Evolutionary conservation across 2,888 invertebrate species (phyloP).

Genomic region (Bhutanitis thaidina): DNA sequence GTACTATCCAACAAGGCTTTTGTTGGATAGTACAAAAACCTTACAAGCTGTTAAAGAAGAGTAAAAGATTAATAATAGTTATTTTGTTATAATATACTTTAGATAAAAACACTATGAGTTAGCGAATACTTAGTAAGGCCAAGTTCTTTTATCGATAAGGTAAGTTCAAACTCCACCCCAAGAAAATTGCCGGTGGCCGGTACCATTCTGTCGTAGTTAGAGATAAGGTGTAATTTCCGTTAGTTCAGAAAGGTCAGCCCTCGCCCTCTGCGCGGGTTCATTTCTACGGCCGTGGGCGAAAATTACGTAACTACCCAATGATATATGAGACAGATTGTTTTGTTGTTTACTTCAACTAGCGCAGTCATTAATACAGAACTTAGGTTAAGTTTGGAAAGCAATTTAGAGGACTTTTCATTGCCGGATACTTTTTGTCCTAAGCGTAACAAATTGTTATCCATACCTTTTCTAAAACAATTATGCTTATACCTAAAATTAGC

Average conservation of each 20-base stretch:
- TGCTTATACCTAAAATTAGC: too few species aligned
- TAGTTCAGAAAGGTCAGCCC: slow-evolving; percentile 29
- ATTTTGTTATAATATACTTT: too few species aligned
- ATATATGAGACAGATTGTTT: neutral
- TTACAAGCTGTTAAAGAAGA: too few species aligned
- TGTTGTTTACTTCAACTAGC: neutral
- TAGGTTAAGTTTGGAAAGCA: neutral
- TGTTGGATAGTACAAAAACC: too few species aligned
- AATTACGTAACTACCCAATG: neutral
- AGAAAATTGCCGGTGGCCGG: slow-evolving; percentile 6
- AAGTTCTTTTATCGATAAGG: neutral
- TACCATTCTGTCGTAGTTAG: neutral
- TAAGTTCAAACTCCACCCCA: neutral
- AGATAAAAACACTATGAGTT: too few species aligned
- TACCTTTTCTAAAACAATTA: too few species aligned
- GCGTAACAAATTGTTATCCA: neutral
- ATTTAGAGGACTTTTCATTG: neutral
- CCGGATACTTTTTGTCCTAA: neutral
- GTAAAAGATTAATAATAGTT: too few species aligned
- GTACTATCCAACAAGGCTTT: too few species aligned
- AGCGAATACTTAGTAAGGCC: too few species aligned
- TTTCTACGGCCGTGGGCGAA: neutral
- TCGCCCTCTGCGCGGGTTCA: slow-evolving; percentile 15
- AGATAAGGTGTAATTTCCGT: slow-evolving; percentile 36
- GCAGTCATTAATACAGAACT: neutral